Percentiles rank a stretch among this genome's conserved stretches.
Conservation (phyloP, 2,888 invertebrate species). For the Suillia variegata region DNA sequence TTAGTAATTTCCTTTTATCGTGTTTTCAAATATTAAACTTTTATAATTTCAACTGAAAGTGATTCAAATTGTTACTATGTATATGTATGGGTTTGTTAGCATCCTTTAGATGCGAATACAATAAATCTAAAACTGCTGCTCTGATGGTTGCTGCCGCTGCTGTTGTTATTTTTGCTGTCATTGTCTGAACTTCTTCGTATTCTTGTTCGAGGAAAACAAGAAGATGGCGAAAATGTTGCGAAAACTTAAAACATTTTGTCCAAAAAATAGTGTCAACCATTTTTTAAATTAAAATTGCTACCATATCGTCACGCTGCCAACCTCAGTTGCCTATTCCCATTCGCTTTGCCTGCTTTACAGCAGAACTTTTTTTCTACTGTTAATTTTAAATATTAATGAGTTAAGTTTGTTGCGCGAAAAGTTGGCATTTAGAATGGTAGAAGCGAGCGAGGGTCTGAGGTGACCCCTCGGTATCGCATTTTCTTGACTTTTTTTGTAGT, state of each 20-base stretch:
- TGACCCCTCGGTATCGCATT: no score
- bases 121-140: not conserved
- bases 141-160: conserved; percentile 26
- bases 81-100: not conserved
- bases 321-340: no score
- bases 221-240: conserved; percentile 24
- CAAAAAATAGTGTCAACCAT: no score
- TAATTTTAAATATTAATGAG: conserved; percentile 14
- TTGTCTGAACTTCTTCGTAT: conserved; percentile 30
- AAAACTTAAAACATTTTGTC: not conserved
- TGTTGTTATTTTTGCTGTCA: conserved; percentile 20
- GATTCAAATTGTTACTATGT: conserved; percentile 32
- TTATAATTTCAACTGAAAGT: conserved; percentile 51
- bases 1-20: conserved; percentile 48
- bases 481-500: not conserved
- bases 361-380: not conserved
- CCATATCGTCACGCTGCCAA: no score
- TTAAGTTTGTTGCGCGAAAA: not conserved
- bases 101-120: not conserved
- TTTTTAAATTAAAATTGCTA: no score
- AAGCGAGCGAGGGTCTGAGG: no score
- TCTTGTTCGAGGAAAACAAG: conserved; percentile 14
- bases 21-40: conserved; percentile 53
- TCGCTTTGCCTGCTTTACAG: no score
- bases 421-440: no score